Conservation (phyloP, 2,797 vertebrate species). For the Neosalanx taihuensis region DNA sequence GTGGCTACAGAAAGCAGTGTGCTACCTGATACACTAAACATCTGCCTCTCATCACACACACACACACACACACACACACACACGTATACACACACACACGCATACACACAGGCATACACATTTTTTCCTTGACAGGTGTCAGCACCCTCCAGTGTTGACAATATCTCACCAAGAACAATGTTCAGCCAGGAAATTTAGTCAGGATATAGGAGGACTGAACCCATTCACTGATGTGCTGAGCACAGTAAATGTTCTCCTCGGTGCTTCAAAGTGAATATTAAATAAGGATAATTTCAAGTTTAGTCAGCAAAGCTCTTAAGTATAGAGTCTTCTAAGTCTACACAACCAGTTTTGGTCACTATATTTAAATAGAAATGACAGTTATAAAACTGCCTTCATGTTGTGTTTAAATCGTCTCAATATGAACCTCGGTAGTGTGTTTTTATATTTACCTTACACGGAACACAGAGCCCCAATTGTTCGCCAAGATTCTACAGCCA, state of each 20-base stretch:
- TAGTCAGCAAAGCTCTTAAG: conserved; percentile 59
- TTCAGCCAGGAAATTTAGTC: conserved; percentile 37
- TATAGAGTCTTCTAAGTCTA: conserved; percentile 18
- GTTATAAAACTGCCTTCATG: conserved; percentile 30
- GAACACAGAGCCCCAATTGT: conserved; percentile 60
- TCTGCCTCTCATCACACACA: conserved; percentile 37
- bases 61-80: conserved; percentile 13
- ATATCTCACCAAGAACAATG: conserved; percentile 15
- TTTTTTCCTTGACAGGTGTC: conserved; percentile 28
- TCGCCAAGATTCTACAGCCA: conserved; percentile 51
- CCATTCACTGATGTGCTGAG: conserved; percentile 56
- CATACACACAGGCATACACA: conserved; percentile 13
- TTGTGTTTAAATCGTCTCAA: conserved; percentile 29
- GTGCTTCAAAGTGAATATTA: conserved; percentile 62
- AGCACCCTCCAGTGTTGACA: conserved; percentile 2
- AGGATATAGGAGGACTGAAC: conserved; percentile 32
- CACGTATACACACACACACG: conserved; percentile 12
- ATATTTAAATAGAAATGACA: conserved; percentile 35
- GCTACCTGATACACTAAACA: conserved; percentile 46
- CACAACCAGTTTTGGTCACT: conserved; percentile 35
- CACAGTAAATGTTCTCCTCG: conserved; percentile 29
- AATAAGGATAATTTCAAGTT: conserved; percentile 57
- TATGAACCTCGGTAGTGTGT: conserved; percentile 33
- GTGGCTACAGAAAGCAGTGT: conserved; percentile 18
- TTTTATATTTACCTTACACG: conserved; percentile 45